Evolutionary conservation across 2,113 vertebrate genomes (phyloP).

Genomic region (Holacanthus passer): DNA sequence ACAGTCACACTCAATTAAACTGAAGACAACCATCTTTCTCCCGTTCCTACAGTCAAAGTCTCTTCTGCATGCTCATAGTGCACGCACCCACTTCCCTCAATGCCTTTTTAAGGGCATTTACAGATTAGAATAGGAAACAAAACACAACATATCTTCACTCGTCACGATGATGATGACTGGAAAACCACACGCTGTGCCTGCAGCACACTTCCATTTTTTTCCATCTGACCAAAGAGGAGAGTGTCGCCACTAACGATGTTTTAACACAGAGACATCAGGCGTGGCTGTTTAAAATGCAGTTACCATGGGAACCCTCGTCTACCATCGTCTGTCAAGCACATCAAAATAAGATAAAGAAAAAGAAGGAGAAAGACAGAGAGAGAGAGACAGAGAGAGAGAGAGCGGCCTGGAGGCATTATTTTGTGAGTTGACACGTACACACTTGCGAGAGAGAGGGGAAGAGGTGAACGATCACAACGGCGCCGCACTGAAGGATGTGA

Average conservation of each 20-base stretch:
- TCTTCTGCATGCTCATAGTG: not conserved
- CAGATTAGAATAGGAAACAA: constrained; percentile 13
- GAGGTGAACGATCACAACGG: constrained; percentile 52
- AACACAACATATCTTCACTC: constrained; percentile 14
- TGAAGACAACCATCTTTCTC: not conserved
- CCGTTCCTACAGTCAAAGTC: not conserved
- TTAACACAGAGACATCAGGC: constrained; percentile 67
- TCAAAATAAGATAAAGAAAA: constrained; percentile 66
- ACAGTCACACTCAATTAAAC: constrained; percentile 5
- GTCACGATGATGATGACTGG: constrained; percentile 37
- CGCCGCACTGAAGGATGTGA: constrained; percentile 45
- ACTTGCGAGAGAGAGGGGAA: constrained; percentile 10
- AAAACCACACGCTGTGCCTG: constrained; percentile 53
- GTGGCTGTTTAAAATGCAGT: constrained; percentile 77
- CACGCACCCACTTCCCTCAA: not conserved
- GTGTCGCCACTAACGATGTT: constrained; percentile 41
- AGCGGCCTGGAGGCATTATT: constrained; percentile 45
- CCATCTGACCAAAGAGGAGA: constrained; percentile 30
- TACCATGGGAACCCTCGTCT: constrained; percentile 76
- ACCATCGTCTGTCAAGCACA: constrained; percentile 71
- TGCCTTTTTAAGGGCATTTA: constrained; percentile 40
- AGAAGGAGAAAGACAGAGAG: constrained; percentile 33
- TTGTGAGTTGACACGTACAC: constrained; percentile 42
- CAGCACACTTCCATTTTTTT: constrained; percentile 13
- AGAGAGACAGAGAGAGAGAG: not conserved